Conservation (phyloP, 2,888 invertebrate species). For the Hypomecis atomaria region DNA sequence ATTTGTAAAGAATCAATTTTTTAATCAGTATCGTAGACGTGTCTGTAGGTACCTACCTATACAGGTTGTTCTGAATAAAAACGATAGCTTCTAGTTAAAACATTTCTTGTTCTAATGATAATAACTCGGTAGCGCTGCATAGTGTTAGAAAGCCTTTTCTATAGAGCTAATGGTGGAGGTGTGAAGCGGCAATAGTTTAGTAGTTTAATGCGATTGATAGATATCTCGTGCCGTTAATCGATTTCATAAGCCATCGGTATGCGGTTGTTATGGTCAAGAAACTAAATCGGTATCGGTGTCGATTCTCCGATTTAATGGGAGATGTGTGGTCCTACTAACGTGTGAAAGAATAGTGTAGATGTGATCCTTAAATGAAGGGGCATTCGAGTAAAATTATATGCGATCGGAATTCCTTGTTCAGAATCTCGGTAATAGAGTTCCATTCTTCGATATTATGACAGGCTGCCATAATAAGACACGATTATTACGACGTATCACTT, state of each 20-base stretch:
- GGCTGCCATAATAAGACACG: constrained; percentile 65
- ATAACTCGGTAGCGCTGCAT: constrained; percentile 37
- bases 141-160: constrained; percentile 48
- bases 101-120: no score
- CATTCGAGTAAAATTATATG: constrained; percentile 28
- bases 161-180: constrained; percentile 52
- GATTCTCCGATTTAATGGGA: constrained; percentile 58
- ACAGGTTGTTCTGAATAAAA: no score
- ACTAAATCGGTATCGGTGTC: constrained; percentile 61
- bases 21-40: no score
- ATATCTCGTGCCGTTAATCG: constrained; percentile 64
- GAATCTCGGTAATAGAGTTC: constrained; percentile 48
- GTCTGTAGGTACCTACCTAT: no score
- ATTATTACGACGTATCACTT: constrained; percentile 64
- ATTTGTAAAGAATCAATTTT: no score
- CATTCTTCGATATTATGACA: constrained; percentile 65
- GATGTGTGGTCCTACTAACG: constrained; percentile 70
- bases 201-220: constrained; percentile 62
- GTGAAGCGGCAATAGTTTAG: constrained; percentile 64
- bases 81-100: no score
- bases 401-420: constrained; percentile 15
- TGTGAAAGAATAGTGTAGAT: constrained; percentile 57
- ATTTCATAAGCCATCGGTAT: constrained; percentile 64
- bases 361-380: constrained; percentile 45
- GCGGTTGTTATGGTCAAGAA: constrained; percentile 57